Conservation (phyloP, 2,888 invertebrate species). For the Napeogenes inachia region DNA sequence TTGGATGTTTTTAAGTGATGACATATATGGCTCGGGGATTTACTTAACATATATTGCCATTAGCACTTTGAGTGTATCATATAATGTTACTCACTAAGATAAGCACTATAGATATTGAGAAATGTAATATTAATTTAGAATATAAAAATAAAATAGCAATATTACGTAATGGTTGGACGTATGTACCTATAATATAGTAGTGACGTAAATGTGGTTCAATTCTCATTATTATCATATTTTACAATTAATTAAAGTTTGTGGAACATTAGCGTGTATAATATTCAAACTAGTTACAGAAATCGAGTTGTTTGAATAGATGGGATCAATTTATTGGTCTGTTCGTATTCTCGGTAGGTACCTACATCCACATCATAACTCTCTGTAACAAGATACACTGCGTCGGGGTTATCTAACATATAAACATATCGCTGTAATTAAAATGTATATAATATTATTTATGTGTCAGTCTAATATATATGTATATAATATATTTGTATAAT, state of each 20-base stretch:
- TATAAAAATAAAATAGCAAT: too few relatives aligned
- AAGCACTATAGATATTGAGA: too few relatives aligned
- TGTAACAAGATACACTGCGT: constrained; percentile 19
- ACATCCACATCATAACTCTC: constrained; percentile 16
- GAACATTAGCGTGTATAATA: not conserved
- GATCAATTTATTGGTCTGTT: constrained; percentile 19
- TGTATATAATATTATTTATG: not conserved
- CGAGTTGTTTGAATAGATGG: constrained; percentile 10
- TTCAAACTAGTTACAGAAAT: constrained; percentile 3
- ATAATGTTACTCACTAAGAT: too few relatives aligned
- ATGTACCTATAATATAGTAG: too few relatives aligned
- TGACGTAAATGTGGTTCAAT: too few relatives aligned
- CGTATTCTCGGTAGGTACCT: constrained; percentile 11
- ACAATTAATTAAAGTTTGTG: too few relatives aligned
- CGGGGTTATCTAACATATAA: constrained; percentile 20
- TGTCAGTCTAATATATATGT: too few relatives aligned
- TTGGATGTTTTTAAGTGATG: constrained; percentile 6
- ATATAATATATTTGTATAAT: too few relatives aligned
- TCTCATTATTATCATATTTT: too few relatives aligned
- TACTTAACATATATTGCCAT: not conserved
- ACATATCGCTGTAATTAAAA: constrained; percentile 10
- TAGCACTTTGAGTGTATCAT: too few relatives aligned
- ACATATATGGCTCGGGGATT: constrained; percentile 7
- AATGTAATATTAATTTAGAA: too few relatives aligned
- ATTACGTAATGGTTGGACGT: too few relatives aligned